phyloP scores from a whole-genome alignment of 2,797 vertebrate species.

The Falco peregrinus region DNA sequence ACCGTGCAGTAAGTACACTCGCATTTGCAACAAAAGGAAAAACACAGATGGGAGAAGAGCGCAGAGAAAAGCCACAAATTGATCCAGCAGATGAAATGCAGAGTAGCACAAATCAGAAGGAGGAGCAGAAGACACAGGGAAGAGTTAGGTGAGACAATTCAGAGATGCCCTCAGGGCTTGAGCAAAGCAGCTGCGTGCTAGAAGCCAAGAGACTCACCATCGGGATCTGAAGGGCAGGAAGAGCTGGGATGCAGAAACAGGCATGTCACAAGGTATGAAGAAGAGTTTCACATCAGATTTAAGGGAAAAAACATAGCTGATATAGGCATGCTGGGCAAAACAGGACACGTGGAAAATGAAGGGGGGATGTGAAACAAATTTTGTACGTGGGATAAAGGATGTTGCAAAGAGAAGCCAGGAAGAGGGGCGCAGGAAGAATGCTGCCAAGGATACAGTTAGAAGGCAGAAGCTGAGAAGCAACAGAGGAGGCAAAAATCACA shows the following conservation, averaged over 20 bases:
- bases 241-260: background rate
- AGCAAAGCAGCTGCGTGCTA: background rate
- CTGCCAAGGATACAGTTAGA: background rate
- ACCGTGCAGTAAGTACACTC: background rate
- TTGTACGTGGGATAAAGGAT: background rate
- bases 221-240: background rate
- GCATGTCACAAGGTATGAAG: fast-evolving
- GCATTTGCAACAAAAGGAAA: background rate
- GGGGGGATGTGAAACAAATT: background rate
- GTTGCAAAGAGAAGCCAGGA: background rate
- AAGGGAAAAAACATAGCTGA: background rate
- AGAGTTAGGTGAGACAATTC: background rate
- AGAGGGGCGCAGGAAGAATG: background rate
- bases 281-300: background rate
- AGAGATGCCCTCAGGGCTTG: background rate
- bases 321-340: background rate
- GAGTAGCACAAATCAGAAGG: background rate
- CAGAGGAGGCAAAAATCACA: background rate
- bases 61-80: background rate
- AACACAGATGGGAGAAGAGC: slow-evolving; percentile 20
- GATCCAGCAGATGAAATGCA: background rate
- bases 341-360: fast-evolving
- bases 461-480: background rate
- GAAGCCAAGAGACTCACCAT: background rate
- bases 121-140: background rate